Percentiles rank a stretch among this genome's conserved stretches.
Conservation (phyloP, 2,113 vertebrate genomes). For the Alligator sinensis region DNA sequence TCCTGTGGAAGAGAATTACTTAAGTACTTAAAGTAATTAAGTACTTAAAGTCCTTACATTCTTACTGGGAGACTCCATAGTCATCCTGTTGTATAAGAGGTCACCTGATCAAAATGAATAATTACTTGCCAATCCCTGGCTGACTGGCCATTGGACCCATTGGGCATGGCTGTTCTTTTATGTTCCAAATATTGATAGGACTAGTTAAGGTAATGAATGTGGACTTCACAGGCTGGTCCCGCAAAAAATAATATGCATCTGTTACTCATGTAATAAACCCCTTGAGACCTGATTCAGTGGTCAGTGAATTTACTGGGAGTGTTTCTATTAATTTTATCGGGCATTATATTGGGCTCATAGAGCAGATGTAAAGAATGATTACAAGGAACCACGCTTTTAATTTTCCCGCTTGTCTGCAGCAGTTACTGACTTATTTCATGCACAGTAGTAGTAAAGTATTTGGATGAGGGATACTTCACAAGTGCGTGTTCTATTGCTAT, state of each 20-base stretch:
- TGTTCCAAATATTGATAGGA: background rate
- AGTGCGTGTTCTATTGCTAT: conserved; percentile 3
- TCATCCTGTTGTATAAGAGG: accelerated
- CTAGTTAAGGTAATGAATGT: background rate
- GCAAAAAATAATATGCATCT: background rate
- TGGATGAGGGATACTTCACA: conserved; percentile 60
- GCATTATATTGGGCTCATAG: background rate
- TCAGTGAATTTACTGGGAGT: background rate
- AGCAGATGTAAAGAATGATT: accelerated
- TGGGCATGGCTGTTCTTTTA: accelerated
- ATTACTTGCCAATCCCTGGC: background rate
- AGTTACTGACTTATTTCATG: conserved; percentile 41
- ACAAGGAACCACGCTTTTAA: background rate
- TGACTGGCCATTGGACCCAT: accelerated
- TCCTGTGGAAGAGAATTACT: background rate
- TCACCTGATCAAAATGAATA: accelerated
- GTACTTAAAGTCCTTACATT: background rate
- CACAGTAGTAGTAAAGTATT: conserved; percentile 58
- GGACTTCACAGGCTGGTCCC: background rate
- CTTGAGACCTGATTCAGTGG: background rate
- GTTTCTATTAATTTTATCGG: accelerated
- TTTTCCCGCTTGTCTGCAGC: conserved; percentile 17
- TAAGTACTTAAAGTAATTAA: too few species aligned
- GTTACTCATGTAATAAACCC: background rate
- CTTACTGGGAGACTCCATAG: background rate